phyloP scores from a whole-genome alignment of 2,888 invertebrate genomes.

The Polyploca ridens region DNA sequence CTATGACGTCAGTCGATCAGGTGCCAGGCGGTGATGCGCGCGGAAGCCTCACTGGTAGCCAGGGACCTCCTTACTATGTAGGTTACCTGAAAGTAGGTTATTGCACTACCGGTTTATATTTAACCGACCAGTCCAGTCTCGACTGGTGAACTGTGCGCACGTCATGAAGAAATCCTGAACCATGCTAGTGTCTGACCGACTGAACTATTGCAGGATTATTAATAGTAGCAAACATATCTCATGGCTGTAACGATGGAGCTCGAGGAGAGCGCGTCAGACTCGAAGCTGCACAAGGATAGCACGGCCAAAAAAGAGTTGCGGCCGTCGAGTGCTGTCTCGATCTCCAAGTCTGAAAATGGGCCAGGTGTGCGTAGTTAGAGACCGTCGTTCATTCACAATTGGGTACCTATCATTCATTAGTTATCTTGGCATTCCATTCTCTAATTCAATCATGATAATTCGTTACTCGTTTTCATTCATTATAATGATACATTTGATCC shows the following conservation, averaged over 20 bases:
- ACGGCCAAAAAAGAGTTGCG: constrained; percentile 70
- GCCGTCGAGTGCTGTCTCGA: constrained; percentile 72
- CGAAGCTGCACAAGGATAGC: constrained; percentile 76
- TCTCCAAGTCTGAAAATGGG: constrained; percentile 76
- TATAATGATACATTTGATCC: not conserved
- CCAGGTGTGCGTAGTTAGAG: constrained; percentile 53
- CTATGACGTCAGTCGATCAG: constrained; percentile 74
- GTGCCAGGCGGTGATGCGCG: constrained; percentile 78
- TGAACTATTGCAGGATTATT: constrained; percentile 60
- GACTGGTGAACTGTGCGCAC: constrained; percentile 54
- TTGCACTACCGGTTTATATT: constrained; percentile 75
- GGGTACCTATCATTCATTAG: constrained; percentile 7
- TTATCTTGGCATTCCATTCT: not conserved
- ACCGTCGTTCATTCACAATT: constrained; percentile 11
- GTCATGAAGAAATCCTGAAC: constrained; percentile 49
- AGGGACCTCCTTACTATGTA: constrained; percentile 73
- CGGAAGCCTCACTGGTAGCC: constrained; percentile 71
- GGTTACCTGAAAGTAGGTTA: constrained; percentile 83
- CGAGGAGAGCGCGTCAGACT: constrained; percentile 77
- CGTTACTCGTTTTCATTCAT: not conserved
- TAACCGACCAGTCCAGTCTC: constrained; percentile 63
- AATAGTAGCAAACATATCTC: constrained; percentile 45
- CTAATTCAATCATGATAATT: not conserved
- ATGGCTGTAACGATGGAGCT: constrained; percentile 82
- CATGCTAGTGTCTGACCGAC: constrained; percentile 44